phyloP scores from a whole-genome alignment of 2,888 invertebrate species.

The Empis livida region DNA sequence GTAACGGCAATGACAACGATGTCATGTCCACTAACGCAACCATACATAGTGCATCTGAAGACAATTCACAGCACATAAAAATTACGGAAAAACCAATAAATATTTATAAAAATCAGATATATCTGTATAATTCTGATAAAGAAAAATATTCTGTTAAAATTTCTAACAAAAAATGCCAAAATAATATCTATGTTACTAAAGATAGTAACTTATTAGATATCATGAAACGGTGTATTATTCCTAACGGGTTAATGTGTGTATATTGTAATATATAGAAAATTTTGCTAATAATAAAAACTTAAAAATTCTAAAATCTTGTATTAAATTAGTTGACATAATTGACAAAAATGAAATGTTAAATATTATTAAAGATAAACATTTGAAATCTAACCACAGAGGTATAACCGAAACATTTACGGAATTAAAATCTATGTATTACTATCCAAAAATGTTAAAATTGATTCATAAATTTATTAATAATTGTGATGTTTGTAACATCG shows the following conservation, averaged over 20 bases:
- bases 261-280: conserved; percentile 8
- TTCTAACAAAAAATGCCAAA: conserved; percentile 7
- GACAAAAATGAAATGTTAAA: too few species aligned
- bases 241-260: conserved; percentile 9
- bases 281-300: conserved; percentile 4
- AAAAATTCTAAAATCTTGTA: too few species aligned
- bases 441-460: too few species aligned
- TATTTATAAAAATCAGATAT: conserved; percentile 8
- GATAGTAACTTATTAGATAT: not conserved
- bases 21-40: too few species aligned
- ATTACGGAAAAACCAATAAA: conserved; percentile 6
- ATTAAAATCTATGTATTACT: too few species aligned
- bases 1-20: not conserved
- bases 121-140: not conserved
- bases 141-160: conserved; percentile 5
- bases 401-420: too few species aligned
- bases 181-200: conserved; percentile 1
- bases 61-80: conserved; percentile 1
- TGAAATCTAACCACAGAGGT: too few species aligned
- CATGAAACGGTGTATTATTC: conserved; percentile 3
- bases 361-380: too few species aligned
- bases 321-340: too few species aligned
- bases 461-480: too few species aligned
- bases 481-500: too few species aligned
- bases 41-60: conserved; percentile 5